Percentiles rank a stretch among this genome's conserved stretches.
These are phyloP conservation scores for Piaya cayana DNA, from an alignment of 2,113 vertebrate species.

Conservation along the genomic window DNA sequence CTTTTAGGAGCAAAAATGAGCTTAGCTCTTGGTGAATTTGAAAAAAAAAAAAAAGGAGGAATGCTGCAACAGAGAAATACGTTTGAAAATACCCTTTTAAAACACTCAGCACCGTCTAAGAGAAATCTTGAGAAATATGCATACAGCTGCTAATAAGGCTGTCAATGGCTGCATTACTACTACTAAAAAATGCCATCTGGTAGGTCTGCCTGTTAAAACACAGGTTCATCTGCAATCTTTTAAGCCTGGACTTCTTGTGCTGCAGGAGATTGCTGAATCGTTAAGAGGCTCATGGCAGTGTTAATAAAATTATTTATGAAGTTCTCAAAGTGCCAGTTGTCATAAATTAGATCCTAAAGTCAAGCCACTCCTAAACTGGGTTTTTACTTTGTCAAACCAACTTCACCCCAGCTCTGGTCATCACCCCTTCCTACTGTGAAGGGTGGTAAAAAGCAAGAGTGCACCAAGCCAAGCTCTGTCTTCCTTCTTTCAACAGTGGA, in stretches of 20 bases:
- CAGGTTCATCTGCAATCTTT: background rate
- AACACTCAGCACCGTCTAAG: background rate
- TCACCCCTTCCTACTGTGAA: background rate
- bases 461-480: background rate
- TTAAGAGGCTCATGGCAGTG: background rate
- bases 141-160: background rate
- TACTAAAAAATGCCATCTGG: background rate
- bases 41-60: background rate
- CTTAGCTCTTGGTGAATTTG: background rate
- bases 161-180: background rate
- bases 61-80: background rate
- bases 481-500: background rate
- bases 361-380: background rate
- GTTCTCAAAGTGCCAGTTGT: background rate
- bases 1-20: background rate
- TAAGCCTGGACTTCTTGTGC: background rate
- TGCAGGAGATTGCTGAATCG: background rate
- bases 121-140: background rate
- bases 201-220: constrained; percentile 11
- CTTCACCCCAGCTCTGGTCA: background rate
- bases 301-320: background rate
- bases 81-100: background rate
- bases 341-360: background rate
- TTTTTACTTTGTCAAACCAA: background rate
- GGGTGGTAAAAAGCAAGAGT: background rate